Base-by-base conservation (phyloP, 2,797 vertebrate genomes). In the Crocidura indochinensis region DNA sequence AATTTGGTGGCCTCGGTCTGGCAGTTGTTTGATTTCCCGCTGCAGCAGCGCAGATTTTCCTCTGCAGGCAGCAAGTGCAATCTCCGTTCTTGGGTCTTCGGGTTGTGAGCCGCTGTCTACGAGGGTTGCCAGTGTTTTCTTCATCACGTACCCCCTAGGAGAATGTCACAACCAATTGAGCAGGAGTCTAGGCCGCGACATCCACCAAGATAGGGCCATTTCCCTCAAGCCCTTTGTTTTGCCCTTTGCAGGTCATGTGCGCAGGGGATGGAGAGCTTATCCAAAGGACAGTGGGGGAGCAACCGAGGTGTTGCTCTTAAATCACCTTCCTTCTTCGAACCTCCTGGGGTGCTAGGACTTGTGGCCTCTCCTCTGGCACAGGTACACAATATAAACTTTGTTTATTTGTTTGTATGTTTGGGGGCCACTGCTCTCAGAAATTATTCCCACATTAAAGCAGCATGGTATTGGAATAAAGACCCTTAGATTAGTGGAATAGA, bases 231-330 rank as follows among this genome's bases (percentile, higher is more conserved):
- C 56, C 56, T 73, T 22, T 20, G 31, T 22, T 65, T 3, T 9
- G 53, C 27, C 51, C 17, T 90, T 67, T 22, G 53, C 47, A 38
- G 27, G 27, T 8, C 56, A 29, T 77, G 44, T 27, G 0, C 20
- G 53, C 19, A 24, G 78, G 20, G 9, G 67, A 12, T 17, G 78
- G 78, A 44, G 38, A 47, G 31, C 22, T 17, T 47, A 10, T 44
- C 65, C 15, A 22, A 12, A 26, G 51, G 2, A 0, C 0, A 0
- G 17, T 62, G 14, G 6, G 46, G 51, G 2, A 7, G 10, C n/a
- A n/a, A 51, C 10, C 51, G 7, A 51, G 51, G 51, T 3, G 51
- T 10, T 10, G 8, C 51, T 51, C 14, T 15, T 10, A 51, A 51
- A 10, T 15, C 51, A 51, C 51, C 51, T 51, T 51, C 51, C 51